Evolutionary conservation across 2,113 vertebrate genomes (phyloP), one percentile per base, ranked within the genome.

Genomic region (Galeopterus variegatus): DNA sequence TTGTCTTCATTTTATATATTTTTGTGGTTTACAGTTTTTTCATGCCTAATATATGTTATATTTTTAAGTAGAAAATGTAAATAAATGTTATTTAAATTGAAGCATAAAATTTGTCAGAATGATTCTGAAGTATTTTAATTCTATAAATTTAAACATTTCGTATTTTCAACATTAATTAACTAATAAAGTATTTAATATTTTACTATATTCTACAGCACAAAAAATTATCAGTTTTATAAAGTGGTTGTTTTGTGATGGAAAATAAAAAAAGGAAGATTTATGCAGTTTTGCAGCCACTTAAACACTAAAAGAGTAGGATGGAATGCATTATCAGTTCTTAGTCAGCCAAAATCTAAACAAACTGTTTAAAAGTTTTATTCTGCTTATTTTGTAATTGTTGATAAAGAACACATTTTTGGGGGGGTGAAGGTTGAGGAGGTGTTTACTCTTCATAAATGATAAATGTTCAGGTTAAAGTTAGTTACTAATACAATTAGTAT

Each of bases 141-240:
- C 80, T 67, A 93, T 45, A 81, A 93, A 90, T 85, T 67, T 45
- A 79, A 75, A 48, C 0, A 82, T 86, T 96, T 85, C 21, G 94
- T 86, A 48, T 90, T 96, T 88, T 89, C 5, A 95, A 72, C 18
- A 67, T 76, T 93, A 87, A 73, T 82, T 58, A 72, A 76, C 6
- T 52, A 50, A 26, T 87, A 65, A 83, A 65, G 28, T 77, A 90
- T 24, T 90, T 88, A 87, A 70, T 90, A 87, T 87, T 95, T 93
- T 87, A 62, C n/a, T 64, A 36, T 45, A 23, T 70, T 82, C 8
- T 54, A 45, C 4, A 82, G 10, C 15, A 79, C 12, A 48, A 60
- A 1, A 31, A 79, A 60, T 77, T 58, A 11, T 79, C 15, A 41
- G 18, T 54, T 84, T 52, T 45, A 80, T 54, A 31, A 81, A 88